Evolutionary conservation across 2,797 vertebrate genomes (phyloP).

Genomic region (Gambelia wislizenii): DNA sequence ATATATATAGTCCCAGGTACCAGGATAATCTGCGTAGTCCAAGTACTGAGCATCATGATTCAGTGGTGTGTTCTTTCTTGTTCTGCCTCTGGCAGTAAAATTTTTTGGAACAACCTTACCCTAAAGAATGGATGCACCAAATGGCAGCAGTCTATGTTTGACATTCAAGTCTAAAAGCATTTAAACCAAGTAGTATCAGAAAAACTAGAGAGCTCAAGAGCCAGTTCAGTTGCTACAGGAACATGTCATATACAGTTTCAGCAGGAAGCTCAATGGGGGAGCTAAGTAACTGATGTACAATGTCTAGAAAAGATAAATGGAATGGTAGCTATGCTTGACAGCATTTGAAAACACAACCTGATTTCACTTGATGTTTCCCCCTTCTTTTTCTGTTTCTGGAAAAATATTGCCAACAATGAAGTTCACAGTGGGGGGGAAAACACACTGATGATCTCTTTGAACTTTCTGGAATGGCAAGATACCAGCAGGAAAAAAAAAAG

Average conservation of each 20-base stretch:
- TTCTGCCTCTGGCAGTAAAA: background rate
- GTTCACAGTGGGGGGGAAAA: background rate
- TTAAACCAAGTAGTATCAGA: constrained; percentile 4
- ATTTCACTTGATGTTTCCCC: constrained; percentile 37
- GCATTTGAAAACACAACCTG: constrained; percentile 40
- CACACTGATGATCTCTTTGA: background rate
- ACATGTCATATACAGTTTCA: constrained; percentile 43
- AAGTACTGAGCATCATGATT: background rate
- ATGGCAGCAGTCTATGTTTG: background rate
- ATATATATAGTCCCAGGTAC: too few species aligned
- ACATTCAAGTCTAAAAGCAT: background rate
- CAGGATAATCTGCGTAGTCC: background rate
- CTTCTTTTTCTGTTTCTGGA: constrained; percentile 2
- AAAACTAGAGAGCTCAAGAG: constrained; percentile 36
- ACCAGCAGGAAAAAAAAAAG: background rate
- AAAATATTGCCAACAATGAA: background rate
- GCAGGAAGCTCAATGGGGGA: constrained; percentile 41
- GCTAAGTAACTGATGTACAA: constrained; percentile 49
- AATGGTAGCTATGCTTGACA: background rate
- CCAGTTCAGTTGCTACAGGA: constrained; percentile 61
- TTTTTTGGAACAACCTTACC: background rate
- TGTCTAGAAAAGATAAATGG: constrained; percentile 31
- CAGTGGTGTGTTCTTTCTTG: background rate
- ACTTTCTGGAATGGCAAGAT: background rate
- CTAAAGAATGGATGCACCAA: background rate